These are phyloP conservation scores for Arctopsyche grandis DNA, from an alignment of 1,140 invertebrate genomes.

Conservation along the genomic window DNA sequence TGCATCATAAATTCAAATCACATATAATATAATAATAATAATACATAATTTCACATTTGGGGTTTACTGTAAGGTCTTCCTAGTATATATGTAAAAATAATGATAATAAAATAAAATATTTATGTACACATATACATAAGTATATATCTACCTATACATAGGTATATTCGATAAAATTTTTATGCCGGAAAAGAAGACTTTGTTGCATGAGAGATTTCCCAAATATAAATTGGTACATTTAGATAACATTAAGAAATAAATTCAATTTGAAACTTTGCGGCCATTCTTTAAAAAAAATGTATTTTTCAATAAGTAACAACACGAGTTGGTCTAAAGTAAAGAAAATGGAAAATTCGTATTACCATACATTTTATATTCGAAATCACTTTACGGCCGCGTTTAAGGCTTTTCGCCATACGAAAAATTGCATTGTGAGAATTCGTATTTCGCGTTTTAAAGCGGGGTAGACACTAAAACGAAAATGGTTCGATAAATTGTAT, in stretches of 20 bases:
- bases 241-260: too few species aligned
- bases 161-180: background rate
- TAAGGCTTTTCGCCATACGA: background rate
- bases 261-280: background rate
- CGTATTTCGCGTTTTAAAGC: background rate
- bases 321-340: background rate
- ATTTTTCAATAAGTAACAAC: background rate
- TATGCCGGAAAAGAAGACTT: background rate
- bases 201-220: too few species aligned
- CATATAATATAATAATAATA: background rate
- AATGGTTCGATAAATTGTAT: conserved; percentile 23
- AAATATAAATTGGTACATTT: too few species aligned
- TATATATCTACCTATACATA: too few species aligned
- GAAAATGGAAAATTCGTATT: conserved; percentile 5
- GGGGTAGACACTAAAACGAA: background rate
- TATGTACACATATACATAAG: too few species aligned
- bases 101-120: too few species aligned
- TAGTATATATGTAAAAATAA: too few species aligned
- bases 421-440: conserved; percentile 3
- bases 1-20: background rate
- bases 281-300: background rate
- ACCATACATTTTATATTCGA: conserved; percentile 1
- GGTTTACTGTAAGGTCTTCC: too few species aligned
- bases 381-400: conserved; percentile 3
- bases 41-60: background rate